Conservation (phyloP, 2,797 vertebrate species). For the Rhyacichthys aspro region DNA sequence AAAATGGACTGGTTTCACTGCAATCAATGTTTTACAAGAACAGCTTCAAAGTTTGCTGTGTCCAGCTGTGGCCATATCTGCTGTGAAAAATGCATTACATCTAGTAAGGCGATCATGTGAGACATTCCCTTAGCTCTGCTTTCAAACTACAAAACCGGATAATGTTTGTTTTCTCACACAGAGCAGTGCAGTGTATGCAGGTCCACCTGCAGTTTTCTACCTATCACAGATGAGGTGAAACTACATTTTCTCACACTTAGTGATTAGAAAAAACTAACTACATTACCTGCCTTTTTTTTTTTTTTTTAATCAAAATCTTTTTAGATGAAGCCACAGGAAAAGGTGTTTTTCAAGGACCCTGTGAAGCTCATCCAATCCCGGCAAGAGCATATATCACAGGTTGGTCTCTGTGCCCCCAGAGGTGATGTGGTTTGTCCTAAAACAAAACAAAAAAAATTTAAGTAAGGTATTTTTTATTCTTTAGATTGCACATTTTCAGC, state of each 20-base stretch:
- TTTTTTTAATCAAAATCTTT: neutral
- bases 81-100: conserved; percentile 83
- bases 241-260: conserved; percentile 4
- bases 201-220: conserved; percentile 82
- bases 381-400: conserved; percentile 84
- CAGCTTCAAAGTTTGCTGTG: conserved; percentile 77
- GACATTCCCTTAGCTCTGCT: neutral
- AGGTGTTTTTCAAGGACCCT: conserved; percentile 86
- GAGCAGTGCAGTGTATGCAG: conserved; percentile 86
- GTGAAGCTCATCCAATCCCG: conserved; percentile 79
- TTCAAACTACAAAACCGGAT: neutral
- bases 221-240: conserved; percentile 85
- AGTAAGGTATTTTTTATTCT: neutral
- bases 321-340: conserved; percentile 88
- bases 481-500: conserved; percentile 87
- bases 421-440: no score
- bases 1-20: conserved; percentile 93
- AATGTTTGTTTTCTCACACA: conserved; percentile 45
- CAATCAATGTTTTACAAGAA: conserved; percentile 83
- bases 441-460: neutral
- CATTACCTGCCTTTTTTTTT: no score
- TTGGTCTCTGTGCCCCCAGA: conserved; percentile 48
- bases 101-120: conserved; percentile 69
- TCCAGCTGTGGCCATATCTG: conserved; percentile 89
- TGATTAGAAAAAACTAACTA: neutral